Conservation (phyloP, 1,140 invertebrate species). For the Aphelenchoides avenae region DNA sequence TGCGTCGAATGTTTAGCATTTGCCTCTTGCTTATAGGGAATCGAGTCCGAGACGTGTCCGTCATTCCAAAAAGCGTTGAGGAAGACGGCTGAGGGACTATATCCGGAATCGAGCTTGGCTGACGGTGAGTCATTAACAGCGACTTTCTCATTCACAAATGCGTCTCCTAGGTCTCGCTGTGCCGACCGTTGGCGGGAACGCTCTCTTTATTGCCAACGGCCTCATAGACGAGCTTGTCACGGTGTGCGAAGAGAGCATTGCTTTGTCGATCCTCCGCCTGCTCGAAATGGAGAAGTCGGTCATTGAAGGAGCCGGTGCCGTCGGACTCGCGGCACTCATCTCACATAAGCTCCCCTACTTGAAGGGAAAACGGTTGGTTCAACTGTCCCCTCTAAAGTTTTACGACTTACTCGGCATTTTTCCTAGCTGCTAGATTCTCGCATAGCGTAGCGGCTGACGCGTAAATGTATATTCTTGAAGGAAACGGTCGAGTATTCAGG, state of each 20-base stretch:
- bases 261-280: slow-evolving; percentile 77
- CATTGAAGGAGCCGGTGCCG: slow-evolving; percentile 84
- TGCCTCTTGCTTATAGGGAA: slow-evolving; percentile 68
- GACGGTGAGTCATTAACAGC: slow-evolving; percentile 67
- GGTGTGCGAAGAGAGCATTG: slow-evolving; percentile 68
- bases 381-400: neutral
- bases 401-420: neutral
- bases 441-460: no score
- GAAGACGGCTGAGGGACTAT: slow-evolving; percentile 63
- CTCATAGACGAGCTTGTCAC: slow-evolving; percentile 78
- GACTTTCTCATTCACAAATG: neutral
- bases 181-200: slow-evolving; percentile 80
- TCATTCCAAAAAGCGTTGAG: slow-evolving; percentile 75
- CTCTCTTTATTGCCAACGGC: slow-evolving; percentile 72
- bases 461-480: no score
- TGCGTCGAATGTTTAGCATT: neutral
- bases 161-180: slow-evolving; percentile 70
- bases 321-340: slow-evolving; percentile 78
- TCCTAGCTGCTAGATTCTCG: no score
- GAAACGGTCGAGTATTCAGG: no score
- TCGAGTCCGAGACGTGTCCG: slow-evolving; percentile 81
- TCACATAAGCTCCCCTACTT: slow-evolving; percentile 77
- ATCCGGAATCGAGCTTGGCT: slow-evolving; percentile 71
- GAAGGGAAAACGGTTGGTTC: slow-evolving; percentile 73
- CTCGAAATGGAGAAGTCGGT: slow-evolving; percentile 80